phyloP scores from a whole-genome alignment of 2,113 vertebrate species.

The Hyperoodon ampullatus region DNA sequence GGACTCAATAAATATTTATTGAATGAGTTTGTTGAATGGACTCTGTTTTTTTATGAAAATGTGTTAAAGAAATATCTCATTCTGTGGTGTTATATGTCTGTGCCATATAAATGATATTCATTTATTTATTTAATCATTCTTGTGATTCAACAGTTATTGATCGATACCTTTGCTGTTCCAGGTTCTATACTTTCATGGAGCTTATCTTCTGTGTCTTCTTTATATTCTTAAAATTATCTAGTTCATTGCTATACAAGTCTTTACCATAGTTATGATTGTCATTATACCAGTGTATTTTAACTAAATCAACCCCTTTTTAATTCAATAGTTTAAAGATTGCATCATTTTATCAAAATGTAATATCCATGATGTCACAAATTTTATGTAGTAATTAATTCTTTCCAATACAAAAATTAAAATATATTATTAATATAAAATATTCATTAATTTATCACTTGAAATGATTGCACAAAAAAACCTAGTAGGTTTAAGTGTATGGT shows the following conservation, averaged over 20 bases:
- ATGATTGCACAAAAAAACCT: background rate
- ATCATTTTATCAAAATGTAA: background rate
- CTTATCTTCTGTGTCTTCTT: background rate
- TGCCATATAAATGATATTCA: background rate
- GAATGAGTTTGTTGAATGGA: background rate
- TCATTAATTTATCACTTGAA: background rate
- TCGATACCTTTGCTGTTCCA: background rate
- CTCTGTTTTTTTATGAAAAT: background rate
- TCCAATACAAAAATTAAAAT: background rate
- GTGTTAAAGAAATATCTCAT: background rate
- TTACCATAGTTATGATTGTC: background rate
- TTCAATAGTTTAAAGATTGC: background rate
- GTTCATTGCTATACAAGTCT: background rate
- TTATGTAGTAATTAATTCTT: background rate
- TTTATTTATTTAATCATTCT: background rate
- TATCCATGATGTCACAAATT: background rate
- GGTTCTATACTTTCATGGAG: background rate
- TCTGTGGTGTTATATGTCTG: background rate
- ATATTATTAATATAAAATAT: background rate
- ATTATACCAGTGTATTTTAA: background rate
- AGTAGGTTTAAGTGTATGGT: background rate
- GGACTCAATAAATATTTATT: background rate
- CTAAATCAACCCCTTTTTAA: background rate
- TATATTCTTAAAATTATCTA: background rate
- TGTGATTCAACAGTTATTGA: background rate